phyloP scores from a whole-genome alignment of 2,113 vertebrate genomes.

The Mystacornis crossleyi region DNA sequence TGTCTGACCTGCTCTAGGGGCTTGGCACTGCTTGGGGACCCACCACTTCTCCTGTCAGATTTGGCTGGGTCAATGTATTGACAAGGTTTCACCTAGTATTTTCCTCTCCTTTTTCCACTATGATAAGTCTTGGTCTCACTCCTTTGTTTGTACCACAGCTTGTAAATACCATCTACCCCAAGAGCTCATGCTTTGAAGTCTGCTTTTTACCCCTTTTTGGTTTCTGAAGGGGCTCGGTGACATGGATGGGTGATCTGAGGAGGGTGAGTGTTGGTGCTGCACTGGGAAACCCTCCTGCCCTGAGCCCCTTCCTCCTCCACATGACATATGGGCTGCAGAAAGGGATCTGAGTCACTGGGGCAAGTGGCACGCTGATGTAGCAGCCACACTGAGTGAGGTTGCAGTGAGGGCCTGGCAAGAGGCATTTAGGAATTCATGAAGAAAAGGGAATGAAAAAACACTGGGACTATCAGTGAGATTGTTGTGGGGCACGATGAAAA shows the following conservation, averaged over 20 bases:
- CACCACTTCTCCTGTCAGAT: not conserved
- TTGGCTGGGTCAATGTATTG: not conserved
- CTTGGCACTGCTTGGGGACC: not conserved
- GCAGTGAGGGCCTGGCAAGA: not conserved
- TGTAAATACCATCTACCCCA: not conserved
- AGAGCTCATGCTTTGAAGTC: not conserved
- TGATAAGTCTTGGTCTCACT: not conserved
- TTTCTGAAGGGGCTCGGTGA: not conserved
- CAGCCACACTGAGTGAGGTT: not conserved
- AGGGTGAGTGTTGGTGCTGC: rapidly evolving
- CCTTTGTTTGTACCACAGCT: not conserved
- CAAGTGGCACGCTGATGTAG: not conserved
- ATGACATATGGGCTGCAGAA: not conserved
- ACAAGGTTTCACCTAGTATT: not conserved
- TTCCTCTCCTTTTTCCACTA: not conserved
- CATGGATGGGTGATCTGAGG: rapidly evolving
- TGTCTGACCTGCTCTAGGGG: not conserved
- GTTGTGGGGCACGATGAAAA: not conserved
- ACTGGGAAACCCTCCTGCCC: not conserved
- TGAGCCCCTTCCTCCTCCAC: not conserved
- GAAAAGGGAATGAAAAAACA: not conserved
- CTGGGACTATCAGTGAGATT: not conserved
- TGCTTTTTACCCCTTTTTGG: not conserved
- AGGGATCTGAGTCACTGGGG: not conserved
- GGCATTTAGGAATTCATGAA: not conserved